These are phyloP conservation scores for Perdita meconis DNA, from an alignment of 2,888 invertebrate genomes.

Conservation along the genomic window DNA sequence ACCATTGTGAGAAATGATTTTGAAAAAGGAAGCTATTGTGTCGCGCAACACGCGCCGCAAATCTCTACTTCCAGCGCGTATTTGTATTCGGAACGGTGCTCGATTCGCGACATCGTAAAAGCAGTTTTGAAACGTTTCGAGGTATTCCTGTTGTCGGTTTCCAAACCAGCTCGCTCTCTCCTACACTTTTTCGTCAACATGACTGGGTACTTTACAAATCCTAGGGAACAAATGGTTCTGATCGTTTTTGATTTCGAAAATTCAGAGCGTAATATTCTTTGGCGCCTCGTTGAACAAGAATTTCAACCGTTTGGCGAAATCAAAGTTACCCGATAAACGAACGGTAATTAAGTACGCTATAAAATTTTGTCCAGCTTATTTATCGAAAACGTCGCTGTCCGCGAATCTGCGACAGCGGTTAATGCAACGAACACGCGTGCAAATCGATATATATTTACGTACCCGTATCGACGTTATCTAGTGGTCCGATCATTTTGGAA, in stretches of 20 bases:
- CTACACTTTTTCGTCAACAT: not conserved
- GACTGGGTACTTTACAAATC: not conserved
- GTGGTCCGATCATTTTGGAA: slow-evolving; percentile 46
- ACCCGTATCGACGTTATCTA: slow-evolving; percentile 40
- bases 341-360: too few species aligned
- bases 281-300: too few species aligned
- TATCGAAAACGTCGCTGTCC: slow-evolving; percentile 13
- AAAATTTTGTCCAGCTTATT: too few species aligned
- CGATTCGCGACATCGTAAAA: slow-evolving; percentile 56
- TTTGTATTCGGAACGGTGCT: slow-evolving; percentile 65
- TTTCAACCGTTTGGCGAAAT: too few species aligned
- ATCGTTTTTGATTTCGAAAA: not conserved
- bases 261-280: too few species aligned
- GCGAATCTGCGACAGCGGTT: slow-evolving; percentile 5
- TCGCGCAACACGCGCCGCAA: slow-evolving; percentile 51
- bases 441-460: slow-evolving; percentile 50
- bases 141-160: slow-evolving; percentile 39
- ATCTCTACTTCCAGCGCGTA: slow-evolving; percentile 51
- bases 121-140: slow-evolving; percentile 55
- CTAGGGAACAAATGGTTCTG: not conserved
- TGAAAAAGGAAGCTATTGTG: slow-evolving; percentile 12
- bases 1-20: slow-evolving; percentile 1
- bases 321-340: too few species aligned
- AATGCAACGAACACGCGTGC: not conserved
- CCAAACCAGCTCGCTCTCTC: slow-evolving; percentile 27